phyloP scores from a whole-genome alignment of 2,113 vertebrate species.

The Corydoras sp. region DNA sequence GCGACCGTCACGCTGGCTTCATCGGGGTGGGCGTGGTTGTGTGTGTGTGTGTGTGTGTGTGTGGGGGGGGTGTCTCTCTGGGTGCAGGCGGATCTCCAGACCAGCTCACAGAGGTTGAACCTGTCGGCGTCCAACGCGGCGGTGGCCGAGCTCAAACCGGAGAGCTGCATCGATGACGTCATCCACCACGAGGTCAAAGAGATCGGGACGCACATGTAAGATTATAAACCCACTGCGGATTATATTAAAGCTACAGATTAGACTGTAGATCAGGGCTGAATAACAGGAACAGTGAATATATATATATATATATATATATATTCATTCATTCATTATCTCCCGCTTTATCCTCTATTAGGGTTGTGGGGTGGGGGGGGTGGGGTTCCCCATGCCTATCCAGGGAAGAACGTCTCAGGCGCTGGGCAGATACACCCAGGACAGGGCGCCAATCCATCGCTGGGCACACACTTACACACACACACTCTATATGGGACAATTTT shows the following conservation, averaged over 20 bases:
- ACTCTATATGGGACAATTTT: no score
- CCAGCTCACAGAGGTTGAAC: conserved; percentile 95
- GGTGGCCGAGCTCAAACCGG: conserved; percentile 86
- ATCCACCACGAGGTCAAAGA: conserved; percentile 99
- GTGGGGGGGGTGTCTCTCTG: neutral
- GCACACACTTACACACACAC: no score
- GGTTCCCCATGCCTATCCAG: no score
- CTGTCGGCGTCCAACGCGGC: conserved; percentile 90
- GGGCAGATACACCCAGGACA: no score
- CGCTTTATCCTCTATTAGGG: no score
- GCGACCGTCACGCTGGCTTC: neutral
- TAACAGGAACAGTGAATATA: no score
- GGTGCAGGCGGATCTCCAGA: conserved; percentile 92
- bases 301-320: no score
- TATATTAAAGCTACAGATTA: neutral
- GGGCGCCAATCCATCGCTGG: no score
- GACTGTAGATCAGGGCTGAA: no score
- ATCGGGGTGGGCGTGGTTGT: neutral
- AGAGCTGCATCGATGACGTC: conserved; percentile 95
- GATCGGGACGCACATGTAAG: conserved; percentile 96
- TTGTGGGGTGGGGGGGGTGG: no score
- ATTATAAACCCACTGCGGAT: neutral
- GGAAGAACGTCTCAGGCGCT: no score
- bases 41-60: neutral
- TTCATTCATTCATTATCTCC: no score